These are phyloP conservation scores for Ornithoptera priamus DNA, from an alignment of 2,888 invertebrate genomes.

Conservation along the genomic window DNA sequence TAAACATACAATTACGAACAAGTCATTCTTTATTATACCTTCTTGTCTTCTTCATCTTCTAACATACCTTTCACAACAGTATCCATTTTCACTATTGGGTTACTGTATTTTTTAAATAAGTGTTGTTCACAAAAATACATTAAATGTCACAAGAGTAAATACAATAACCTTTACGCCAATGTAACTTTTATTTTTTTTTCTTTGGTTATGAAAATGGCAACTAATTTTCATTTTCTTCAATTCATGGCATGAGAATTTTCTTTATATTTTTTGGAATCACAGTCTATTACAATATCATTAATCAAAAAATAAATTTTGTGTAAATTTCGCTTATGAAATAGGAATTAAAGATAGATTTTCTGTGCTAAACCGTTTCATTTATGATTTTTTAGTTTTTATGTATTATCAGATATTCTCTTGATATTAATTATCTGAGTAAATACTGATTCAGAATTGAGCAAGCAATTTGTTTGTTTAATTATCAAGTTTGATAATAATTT, in stretches of 20 bases:
- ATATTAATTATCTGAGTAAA: no score
- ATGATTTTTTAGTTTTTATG: no score
- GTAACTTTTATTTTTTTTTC: not conserved
- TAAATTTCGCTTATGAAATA: no score
- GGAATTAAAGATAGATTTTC: no score
- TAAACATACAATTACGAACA: not conserved
- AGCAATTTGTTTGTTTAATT: no score
- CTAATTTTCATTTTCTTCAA: not conserved
- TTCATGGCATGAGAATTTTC: not conserved
- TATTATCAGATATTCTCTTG: no score
- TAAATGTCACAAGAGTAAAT: not conserved
- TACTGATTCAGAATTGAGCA: no score
- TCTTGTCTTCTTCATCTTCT: slow-evolving; percentile 58
- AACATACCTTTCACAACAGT: slow-evolving; percentile 70
- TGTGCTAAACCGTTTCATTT: no score
- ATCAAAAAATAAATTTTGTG: no score
- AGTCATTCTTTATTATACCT: slow-evolving; percentile 33
- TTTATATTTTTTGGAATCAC: no score
- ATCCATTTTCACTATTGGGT: slow-evolving; percentile 50
- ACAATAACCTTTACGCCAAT: not conserved
- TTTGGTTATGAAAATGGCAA: not conserved
- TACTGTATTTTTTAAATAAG: not conserved
- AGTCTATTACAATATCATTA: no score
- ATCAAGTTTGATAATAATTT: no score
- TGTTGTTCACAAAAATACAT: not conserved